Evolutionary conservation across 2,797 vertebrate genomes (phyloP).

Genomic region (Coranthus polyacanthus): DNA sequence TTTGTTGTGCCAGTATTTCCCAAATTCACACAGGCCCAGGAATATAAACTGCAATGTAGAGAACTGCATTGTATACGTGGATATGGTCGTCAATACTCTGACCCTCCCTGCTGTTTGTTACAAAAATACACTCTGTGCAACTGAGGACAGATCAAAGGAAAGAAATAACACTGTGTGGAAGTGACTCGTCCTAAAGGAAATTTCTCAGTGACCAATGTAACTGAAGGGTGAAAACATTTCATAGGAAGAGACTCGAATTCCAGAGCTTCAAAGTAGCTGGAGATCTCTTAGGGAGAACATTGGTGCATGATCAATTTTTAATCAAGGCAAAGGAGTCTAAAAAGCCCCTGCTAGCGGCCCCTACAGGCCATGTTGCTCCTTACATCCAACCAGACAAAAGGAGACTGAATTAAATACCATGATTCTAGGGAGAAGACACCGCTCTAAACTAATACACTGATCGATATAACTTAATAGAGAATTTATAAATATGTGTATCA

Average conservation of each 20-base stretch:
- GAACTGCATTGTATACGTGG: constrained; percentile 65
- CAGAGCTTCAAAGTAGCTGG: constrained; percentile 34
- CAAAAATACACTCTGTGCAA: constrained; percentile 69
- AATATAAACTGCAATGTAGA: constrained; percentile 49
- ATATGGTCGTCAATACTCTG: constrained; percentile 67
- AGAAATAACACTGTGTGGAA: constrained; percentile 65
- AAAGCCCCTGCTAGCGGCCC: constrained; percentile 21
- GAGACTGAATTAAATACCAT: constrained; percentile 6
- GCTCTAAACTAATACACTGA: constrained; percentile 36
- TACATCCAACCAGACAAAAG: constrained; percentile 15
- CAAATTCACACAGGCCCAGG: constrained; percentile 50
- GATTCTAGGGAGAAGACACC: constrained; percentile 12
- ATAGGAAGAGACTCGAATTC: constrained; percentile 9
- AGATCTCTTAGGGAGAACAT: constrained; percentile 42
- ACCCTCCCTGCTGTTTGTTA: constrained; percentile 75
- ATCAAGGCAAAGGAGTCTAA: constrained; percentile 25
- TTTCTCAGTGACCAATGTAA: constrained; percentile 44
- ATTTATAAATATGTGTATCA: constrained; percentile 52
- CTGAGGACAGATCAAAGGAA: constrained; percentile 36
- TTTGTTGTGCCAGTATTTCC: constrained; percentile 11
- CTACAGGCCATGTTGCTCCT: constrained; percentile 31
- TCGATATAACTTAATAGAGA: constrained; percentile 28
- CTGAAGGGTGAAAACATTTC: constrained; percentile 31
- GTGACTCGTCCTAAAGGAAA: constrained; percentile 37
- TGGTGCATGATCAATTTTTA: constrained; percentile 23